A percentile compares a stretch with the other conserved stretches of the same genome.
Evolutionary conservation across 2,113 vertebrate species (phyloP).

Genomic region (Dipodomys spectabilis): DNA sequence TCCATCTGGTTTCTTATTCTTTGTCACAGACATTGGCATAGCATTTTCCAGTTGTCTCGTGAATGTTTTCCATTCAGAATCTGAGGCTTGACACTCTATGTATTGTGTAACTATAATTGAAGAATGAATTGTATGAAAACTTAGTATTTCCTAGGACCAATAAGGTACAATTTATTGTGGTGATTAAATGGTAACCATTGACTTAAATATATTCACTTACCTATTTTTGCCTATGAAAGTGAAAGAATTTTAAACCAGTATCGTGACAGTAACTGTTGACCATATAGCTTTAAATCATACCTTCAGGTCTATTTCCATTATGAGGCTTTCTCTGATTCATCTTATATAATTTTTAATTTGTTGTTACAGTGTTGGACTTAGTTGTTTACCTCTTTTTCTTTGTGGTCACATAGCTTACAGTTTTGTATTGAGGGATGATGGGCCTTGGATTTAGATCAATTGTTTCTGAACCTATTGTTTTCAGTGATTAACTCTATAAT

Average conservation of each 20-base stretch:
- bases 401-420: background rate
- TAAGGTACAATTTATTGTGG: constrained; percentile 36
- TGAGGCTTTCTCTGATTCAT: constrained; percentile 1
- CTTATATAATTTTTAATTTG: constrained; percentile 14
- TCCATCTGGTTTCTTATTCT: constrained; percentile 15
- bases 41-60: constrained; percentile 40
- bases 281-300: constrained; percentile 30
- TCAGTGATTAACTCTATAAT: constrained; percentile 2
- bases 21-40: constrained; percentile 2
- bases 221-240: background rate
- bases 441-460: constrained; percentile 6
- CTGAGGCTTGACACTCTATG: constrained; percentile 7
- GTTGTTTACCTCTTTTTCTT: background rate
- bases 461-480: constrained; percentile 21
- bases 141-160: constrained; percentile 4
- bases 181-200: constrained; percentile 47
- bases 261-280: background rate
- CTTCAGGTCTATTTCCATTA: background rate
- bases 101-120: constrained; percentile 38
- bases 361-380: background rate
- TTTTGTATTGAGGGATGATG: background rate
- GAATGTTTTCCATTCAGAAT: constrained; percentile 59
- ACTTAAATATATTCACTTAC: constrained; percentile 20
- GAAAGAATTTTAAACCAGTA: constrained; percentile 33
- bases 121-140: constrained; percentile 65